A percentile compares a stretch with the other conserved stretches of the same genome.
phyloP scores from a whole-genome alignment of 1,140 invertebrate genomes.

The Ceratosolen solmsi region DNA sequence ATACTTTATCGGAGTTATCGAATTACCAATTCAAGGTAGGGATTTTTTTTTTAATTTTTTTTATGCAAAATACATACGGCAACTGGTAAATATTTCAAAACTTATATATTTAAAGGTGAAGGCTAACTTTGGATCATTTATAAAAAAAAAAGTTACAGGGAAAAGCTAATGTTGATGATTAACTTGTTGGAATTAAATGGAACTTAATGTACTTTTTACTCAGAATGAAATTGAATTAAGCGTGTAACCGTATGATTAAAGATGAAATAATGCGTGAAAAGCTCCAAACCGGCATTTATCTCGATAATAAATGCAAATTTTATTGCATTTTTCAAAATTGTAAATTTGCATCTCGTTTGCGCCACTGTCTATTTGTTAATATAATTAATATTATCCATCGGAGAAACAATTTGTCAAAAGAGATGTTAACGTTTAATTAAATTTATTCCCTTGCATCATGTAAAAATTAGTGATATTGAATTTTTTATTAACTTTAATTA shows the following conservation, averaged over 20 bases:
- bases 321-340: not conserved
- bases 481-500: not conserved
- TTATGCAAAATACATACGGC: not conserved
- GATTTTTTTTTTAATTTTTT: not conserved
- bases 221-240: not conserved
- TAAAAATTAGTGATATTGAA: not conserved
- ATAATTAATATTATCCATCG: not conserved
- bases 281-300: not conserved
- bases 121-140: not conserved
- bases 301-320: not conserved
- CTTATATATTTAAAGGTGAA: not conserved
- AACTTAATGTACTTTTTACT: not conserved
- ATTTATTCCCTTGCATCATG: not conserved
- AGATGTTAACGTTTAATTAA: constrained; percentile 2
- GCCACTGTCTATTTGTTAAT: not conserved
- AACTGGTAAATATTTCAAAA: not conserved
- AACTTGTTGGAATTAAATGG: not conserved
- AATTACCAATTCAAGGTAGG: not conserved
- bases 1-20: not conserved
- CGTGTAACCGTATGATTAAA: not conserved
- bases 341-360: not conserved
- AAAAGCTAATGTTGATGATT: not conserved
- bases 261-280: not conserved
- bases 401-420: not conserved
- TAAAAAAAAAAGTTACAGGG: not conserved